A percentile compares a stretch with the other conserved stretches of the same genome.
Evolutionary conservation across 2,113 vertebrate species (phyloP).

Genomic region (Montifringilla adamsi): DNA sequence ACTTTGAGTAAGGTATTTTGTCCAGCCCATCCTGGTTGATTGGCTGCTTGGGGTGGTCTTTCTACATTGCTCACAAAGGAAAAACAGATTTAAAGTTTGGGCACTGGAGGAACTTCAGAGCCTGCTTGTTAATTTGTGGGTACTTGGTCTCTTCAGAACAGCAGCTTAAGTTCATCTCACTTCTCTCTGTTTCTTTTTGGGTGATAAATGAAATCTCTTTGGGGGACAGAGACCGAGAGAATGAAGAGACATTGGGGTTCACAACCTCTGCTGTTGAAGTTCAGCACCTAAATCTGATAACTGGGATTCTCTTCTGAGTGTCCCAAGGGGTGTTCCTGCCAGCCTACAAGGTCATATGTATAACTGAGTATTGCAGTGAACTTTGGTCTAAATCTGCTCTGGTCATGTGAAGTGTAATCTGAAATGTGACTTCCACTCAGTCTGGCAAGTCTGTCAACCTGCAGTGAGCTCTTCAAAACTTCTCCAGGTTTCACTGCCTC

Average conservation of each 20-base stretch:
- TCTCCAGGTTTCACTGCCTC: not conserved
- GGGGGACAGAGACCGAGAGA: not conserved
- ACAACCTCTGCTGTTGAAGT: conserved; percentile 65
- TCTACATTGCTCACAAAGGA: not conserved
- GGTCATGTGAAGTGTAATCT: not conserved
- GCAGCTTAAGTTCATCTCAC: conserved; percentile 32
- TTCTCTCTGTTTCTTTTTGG: conserved; percentile 55
- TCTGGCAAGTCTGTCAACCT: not conserved
- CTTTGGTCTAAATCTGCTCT: not conserved
- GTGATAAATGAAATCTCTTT: conserved; percentile 55
- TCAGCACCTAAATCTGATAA: conserved; percentile 62
- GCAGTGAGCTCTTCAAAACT: not conserved
- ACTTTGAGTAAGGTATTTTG: not conserved
- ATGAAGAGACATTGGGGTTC: conserved; percentile 50
- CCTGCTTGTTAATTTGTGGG: not conserved
- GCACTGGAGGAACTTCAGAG: not conserved
- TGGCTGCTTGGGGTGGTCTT: not conserved
- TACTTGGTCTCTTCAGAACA: conserved; percentile 31
- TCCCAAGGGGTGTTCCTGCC: conserved; percentile 15
- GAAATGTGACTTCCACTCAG: not conserved
- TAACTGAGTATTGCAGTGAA: conserved; percentile 41
- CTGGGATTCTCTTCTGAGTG: conserved; percentile 56
- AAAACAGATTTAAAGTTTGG: not conserved
- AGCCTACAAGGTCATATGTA: conserved; percentile 11
- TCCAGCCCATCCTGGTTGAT: not conserved